These are phyloP conservation scores for Erpetoichthys calabaricus DNA, from an alignment of 2,797 vertebrate genomes.

Conservation along the genomic window DNA sequence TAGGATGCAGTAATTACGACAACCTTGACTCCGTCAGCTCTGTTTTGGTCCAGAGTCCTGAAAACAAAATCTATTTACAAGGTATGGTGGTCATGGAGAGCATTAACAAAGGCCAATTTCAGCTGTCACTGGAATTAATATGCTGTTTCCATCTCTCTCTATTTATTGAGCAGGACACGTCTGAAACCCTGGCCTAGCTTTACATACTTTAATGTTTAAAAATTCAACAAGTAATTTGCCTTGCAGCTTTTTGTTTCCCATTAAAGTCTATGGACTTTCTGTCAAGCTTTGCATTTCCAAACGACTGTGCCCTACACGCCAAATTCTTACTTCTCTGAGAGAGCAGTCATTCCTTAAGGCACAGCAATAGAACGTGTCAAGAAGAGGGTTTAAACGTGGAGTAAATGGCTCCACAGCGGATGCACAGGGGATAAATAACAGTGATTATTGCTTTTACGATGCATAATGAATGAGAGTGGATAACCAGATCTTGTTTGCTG, in stretches of 20 bases:
- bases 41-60: slow-evolving; percentile 60
- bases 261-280: background rate
- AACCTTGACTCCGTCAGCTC: slow-evolving; percentile 67
- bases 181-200: background rate
- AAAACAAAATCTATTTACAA: slow-evolving; percentile 63
- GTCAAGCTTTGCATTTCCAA: background rate
- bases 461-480: background rate
- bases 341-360: background rate
- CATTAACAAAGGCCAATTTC: background rate
- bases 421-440: background rate
- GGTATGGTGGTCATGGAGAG: slow-evolving; percentile 29
- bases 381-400: background rate
- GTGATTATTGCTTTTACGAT: background rate
- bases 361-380: background rate
- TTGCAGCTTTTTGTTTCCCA: background rate
- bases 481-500: background rate
- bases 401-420: background rate
- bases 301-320: background rate
- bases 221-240: background rate
- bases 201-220: background rate
- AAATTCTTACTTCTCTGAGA: background rate
- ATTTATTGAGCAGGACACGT: background rate
- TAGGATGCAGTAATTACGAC: slow-evolving; percentile 69
- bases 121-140: background rate
- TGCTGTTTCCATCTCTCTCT: background rate